phyloP scores from a whole-genome alignment of 2,888 invertebrate genomes.

The Macrophya annulata region DNA sequence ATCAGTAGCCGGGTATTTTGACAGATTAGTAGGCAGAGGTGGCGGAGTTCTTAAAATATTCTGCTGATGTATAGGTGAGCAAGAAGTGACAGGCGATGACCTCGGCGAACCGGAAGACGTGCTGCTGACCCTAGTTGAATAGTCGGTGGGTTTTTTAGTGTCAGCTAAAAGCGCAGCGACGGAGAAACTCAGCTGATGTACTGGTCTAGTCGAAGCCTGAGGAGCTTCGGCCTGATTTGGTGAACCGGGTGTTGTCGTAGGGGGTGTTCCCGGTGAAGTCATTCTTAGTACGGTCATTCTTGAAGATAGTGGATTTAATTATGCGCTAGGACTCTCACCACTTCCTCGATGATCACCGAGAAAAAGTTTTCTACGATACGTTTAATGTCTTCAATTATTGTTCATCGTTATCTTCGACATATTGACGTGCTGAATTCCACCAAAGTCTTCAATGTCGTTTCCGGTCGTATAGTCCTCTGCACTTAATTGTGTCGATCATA shows the following conservation, averaged over 20 bases:
- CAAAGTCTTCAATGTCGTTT: not conserved
- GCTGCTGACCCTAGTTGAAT: constrained; percentile 46
- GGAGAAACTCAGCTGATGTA: constrained; percentile 81
- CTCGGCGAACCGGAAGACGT: constrained; percentile 48
- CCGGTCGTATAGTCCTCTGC: not conserved
- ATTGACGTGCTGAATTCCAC: not conserved
- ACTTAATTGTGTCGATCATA: not conserved
- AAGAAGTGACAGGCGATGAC: constrained; percentile 62
- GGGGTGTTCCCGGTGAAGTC: constrained; percentile 75
- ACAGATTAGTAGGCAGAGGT: constrained; percentile 58
- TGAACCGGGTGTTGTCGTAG: constrained; percentile 72
- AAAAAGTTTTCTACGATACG: not conserved
- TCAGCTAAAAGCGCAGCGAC: constrained; percentile 83
- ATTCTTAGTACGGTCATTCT: constrained; percentile 78
- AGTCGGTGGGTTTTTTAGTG: constrained; percentile 72
- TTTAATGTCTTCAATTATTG: not conserved
- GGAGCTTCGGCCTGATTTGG: constrained; percentile 64
- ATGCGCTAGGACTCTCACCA: not conserved
- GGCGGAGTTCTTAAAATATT: constrained; percentile 47
- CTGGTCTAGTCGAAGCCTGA: constrained; percentile 69
- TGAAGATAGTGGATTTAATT: constrained; percentile 38
- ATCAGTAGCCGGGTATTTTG: constrained; percentile 62
- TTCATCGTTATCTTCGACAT: not conserved
- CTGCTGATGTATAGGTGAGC: constrained; percentile 66
- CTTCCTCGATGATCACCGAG: not conserved